A percentile compares a stretch with the other conserved stretches of the same genome.
phyloP scores from a whole-genome alignment of 2,888 invertebrate genomes.

The Blomia tropicalis region DNA sequence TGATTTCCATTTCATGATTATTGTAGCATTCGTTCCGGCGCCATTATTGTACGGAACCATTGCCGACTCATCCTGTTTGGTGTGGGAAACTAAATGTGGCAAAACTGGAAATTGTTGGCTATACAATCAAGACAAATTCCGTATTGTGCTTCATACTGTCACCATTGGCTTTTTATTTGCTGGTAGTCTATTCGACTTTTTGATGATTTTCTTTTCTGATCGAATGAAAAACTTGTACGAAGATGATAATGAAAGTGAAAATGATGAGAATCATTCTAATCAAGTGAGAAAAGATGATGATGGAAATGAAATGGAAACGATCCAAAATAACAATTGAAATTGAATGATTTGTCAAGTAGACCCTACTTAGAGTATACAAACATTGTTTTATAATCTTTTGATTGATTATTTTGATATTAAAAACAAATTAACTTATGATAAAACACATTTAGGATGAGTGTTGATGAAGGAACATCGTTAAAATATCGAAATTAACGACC shows the following conservation, averaged over 20 bases:
- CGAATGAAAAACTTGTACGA: constrained; percentile 27
- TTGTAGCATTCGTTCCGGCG: constrained; percentile 30
- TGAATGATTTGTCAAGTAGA: no score
- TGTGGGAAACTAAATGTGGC: constrained; percentile 30
- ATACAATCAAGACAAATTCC: constrained; percentile 29
- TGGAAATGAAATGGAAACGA: background rate
- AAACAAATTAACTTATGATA: no score
- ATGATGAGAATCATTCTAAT: no score
- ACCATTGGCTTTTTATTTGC: constrained; percentile 27
- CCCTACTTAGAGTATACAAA: no score
- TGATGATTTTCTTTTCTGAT: constrained; percentile 25
- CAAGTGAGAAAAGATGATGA: no score
- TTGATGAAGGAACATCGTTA: no score
- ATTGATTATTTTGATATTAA: no score
- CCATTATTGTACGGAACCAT: constrained; percentile 29
- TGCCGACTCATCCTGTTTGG: constrained; percentile 29
- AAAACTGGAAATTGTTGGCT: constrained; percentile 30
- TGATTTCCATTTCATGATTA: constrained; percentile 3
- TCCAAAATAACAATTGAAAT: background rate
- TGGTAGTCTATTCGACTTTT: constrained; percentile 26
- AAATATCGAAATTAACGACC: no score
- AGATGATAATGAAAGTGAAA: constrained; percentile 18
- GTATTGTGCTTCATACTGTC: constrained; percentile 27
- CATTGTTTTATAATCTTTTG: no score
- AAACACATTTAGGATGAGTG: no score